Evolutionary conservation across 2,797 vertebrate species (phyloP).

Genomic region (Dryobates pubescens): DNA sequence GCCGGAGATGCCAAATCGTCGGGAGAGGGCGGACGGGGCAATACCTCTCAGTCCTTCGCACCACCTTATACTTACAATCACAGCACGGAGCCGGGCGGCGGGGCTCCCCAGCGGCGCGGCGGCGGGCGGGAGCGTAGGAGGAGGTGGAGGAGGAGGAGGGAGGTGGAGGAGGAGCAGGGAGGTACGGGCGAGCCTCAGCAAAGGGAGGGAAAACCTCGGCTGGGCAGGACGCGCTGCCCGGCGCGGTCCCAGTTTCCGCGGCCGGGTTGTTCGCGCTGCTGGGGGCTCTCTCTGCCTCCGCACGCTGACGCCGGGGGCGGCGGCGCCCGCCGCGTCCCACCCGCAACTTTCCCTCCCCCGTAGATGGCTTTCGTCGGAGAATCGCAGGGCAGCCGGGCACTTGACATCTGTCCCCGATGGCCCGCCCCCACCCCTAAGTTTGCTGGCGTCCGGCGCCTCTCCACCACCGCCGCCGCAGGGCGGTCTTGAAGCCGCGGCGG

Average conservation of each 20-base stretch:
- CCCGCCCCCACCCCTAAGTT: conserved; percentile 10
- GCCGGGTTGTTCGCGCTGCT: neutral
- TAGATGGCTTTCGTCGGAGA: conserved; percentile 30
- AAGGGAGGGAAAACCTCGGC: conserved; percentile 47
- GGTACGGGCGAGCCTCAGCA: conserved; percentile 29
- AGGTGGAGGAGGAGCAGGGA: neutral
- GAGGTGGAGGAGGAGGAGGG: neutral
- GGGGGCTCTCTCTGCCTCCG: neutral
- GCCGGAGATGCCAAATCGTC: neutral
- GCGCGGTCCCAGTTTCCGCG: conserved; percentile 47
- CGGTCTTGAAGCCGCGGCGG: conserved; percentile 33
- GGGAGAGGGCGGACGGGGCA: neutral
- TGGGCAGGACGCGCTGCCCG: conserved; percentile 66
- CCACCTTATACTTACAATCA: neutral
- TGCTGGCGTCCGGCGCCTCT: neutral
- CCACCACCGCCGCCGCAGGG: neutral
- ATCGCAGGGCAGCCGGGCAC: neutral
- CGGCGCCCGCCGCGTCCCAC: neutral
- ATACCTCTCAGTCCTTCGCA: neutral
- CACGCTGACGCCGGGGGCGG: neutral
- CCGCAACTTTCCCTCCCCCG: neutral
- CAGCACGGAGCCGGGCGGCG: neutral
- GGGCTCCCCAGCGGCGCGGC: neutral
- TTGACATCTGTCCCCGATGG: conserved; percentile 23
- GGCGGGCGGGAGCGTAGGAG: neutral